Conservation (phyloP, 2,797 vertebrate species). For the Hapalemur alaotrensis region DNA sequence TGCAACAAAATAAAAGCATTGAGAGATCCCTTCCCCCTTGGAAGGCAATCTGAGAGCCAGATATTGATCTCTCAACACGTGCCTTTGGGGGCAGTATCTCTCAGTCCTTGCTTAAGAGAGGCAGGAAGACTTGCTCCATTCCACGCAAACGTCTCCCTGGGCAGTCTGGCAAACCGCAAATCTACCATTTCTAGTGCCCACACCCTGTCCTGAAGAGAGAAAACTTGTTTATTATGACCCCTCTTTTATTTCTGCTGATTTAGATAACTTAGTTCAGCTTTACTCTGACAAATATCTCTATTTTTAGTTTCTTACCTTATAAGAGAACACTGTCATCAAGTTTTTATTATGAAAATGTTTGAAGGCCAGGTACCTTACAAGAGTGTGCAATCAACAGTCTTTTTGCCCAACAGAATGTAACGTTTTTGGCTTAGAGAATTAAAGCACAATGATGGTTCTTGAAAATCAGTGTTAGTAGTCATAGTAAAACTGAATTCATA, state of each 20-base stretch:
- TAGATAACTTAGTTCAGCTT: not conserved
- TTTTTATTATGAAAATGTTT: not conserved
- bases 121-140: not conserved
- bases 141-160: too few relatives aligned
- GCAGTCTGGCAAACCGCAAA: not conserved
- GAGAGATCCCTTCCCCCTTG: not conserved
- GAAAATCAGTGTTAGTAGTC: not conserved
- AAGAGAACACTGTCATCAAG: not conserved
- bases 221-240: not conserved
- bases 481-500: not conserved
- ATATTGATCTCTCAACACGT: not conserved
- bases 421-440: not conserved
- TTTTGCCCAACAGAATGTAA: not conserved
- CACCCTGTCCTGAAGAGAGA: not conserved
- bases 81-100: not conserved
- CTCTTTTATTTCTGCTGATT: not conserved
- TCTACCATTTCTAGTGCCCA: not conserved
- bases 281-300: not conserved
- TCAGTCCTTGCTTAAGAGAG: not conserved
- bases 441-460: not conserved
- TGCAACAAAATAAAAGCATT: not conserved
- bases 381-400: not conserved
- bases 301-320: not conserved
- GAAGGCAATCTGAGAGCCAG: not conserved
- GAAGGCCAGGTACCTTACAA: not conserved